A percentile compares a stretch with the other conserved stretches of the same genome.
These are phyloP conservation scores for Oligia strigilis DNA, from an alignment of 2,888 invertebrate genomes.

Conservation along the genomic window DNA sequence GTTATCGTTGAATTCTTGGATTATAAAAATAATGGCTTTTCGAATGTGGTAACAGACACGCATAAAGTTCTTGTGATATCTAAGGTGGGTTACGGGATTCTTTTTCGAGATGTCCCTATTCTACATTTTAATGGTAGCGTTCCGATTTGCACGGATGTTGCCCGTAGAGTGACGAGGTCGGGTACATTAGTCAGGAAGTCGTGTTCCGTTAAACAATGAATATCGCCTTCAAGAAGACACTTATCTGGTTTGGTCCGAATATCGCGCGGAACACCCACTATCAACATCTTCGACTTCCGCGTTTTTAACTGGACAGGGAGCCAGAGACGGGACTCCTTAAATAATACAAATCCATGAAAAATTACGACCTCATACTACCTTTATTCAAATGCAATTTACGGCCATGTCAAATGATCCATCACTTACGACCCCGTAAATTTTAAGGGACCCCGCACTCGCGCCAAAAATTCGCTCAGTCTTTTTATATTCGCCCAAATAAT, in stretches of 20 bases:
- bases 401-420: slow-evolving; percentile 44
- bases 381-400: slow-evolving; percentile 53
- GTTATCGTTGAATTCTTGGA: slow-evolving; percentile 41
- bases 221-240: slow-evolving; percentile 47
- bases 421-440: slow-evolving; percentile 30
- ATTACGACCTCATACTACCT: slow-evolving; percentile 20
- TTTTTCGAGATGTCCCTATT: slow-evolving; percentile 1
- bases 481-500: slow-evolving; percentile 57
- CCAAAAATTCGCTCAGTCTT: slow-evolving; percentile 39
- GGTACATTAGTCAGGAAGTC: slow-evolving; percentile 42
- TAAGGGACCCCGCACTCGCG: slow-evolving; percentile 22
- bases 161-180: slow-evolving; percentile 6
- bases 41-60: background rate
- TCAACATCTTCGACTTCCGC: slow-evolving; percentile 1
- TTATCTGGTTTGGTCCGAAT: slow-evolving; percentile 25
- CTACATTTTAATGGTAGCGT: background rate
- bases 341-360: slow-evolving; percentile 4
- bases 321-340: background rate
- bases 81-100: background rate
- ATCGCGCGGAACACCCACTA: background rate
- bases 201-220: slow-evolving; percentile 55
- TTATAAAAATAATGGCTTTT: slow-evolving; percentile 37
- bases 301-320: background rate
- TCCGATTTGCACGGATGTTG: slow-evolving; percentile 22
- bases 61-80: background rate